A percentile compares a stretch with the other conserved stretches of the same genome.
Conservation (phyloP, 2,888 invertebrate genomes). For the Oscheius myriophilus region DNA sequence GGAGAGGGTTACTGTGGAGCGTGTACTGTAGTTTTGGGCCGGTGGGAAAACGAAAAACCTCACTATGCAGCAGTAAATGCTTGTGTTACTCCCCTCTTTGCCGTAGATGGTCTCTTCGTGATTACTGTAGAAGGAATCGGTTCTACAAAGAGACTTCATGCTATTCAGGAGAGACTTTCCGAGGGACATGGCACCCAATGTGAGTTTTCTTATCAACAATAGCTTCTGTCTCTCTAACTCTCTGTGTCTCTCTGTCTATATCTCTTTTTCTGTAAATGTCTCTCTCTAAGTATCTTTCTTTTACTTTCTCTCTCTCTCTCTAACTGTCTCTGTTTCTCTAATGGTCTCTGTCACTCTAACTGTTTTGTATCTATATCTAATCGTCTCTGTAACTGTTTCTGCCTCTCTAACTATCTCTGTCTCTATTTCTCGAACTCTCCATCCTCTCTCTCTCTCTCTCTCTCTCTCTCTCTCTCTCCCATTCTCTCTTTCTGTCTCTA, state of each 20-base stretch:
- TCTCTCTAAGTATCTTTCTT: too few relatives aligned
- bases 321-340: too few relatives aligned
- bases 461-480: too few relatives aligned
- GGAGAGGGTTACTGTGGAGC: conserved; percentile 95
- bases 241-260: too few relatives aligned
- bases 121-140: conserved; percentile 93
- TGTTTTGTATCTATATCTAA: not conserved
- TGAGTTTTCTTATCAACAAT: conserved; percentile 75
- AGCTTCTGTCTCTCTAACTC: too few relatives aligned
- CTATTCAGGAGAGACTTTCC: conserved; percentile 48
- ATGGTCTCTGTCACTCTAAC: not conserved
- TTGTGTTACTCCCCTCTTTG: conserved; percentile 85
- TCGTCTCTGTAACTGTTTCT: too few relatives aligned
- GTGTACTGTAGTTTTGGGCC: conserved; percentile 86
- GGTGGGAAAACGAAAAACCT: conserved; percentile 33
- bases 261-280: too few relatives aligned
- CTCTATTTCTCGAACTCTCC: too few relatives aligned
- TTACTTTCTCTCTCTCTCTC: too few relatives aligned
- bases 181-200: conserved; percentile 51
- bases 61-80: conserved; percentile 79
- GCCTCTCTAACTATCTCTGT: too few relatives aligned
- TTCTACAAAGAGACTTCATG: conserved; percentile 73
- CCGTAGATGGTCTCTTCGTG: conserved; percentile 85
- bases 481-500: too few relatives aligned
- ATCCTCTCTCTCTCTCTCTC: too few relatives aligned